Evolutionary conservation across 1,140 invertebrate genomes (phyloP).

Genomic region (Ditylenchus dipsaci): DNA sequence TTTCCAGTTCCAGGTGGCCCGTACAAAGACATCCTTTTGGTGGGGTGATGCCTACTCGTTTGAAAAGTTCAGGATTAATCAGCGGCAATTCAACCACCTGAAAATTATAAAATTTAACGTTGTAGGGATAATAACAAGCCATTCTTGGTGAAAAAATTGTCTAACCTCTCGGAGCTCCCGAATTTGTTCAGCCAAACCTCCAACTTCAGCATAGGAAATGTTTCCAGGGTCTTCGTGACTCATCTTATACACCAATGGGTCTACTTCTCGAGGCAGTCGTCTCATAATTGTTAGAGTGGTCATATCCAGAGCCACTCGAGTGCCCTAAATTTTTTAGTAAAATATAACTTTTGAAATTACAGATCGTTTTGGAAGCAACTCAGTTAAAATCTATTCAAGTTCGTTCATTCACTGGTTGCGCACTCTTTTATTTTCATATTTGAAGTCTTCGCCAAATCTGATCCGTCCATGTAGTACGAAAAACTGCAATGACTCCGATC

Average conservation of each 20-base stretch:
- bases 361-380: too few species aligned
- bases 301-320: constrained; percentile 98
- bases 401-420: too few species aligned
- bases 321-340: constrained; percentile 73
- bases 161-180: constrained; percentile 80
- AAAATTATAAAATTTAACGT: not conserved
- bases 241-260: constrained; percentile 99
- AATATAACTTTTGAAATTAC: too few species aligned
- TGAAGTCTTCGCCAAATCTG: too few species aligned
- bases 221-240: constrained; percentile 98
- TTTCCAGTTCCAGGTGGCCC: constrained; percentile 97
- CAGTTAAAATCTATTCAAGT: too few species aligned
- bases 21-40: constrained; percentile 95
- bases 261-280: constrained; percentile 93
- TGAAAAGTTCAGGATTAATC: constrained; percentile 93
- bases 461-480: too few species aligned
- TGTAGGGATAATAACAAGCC: too few species aligned
- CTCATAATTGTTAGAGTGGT: constrained; percentile 99
- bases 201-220: constrained; percentile 90
- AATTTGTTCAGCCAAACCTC: constrained; percentile 94
- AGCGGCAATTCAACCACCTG: constrained; percentile 90
- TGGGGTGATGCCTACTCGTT: constrained; percentile 93
- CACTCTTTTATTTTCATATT: too few species aligned
- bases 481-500: too few species aligned
- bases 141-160: not conserved